Conservation (phyloP, 2,888 invertebrate genomes). For the Seira ritae region DNA sequence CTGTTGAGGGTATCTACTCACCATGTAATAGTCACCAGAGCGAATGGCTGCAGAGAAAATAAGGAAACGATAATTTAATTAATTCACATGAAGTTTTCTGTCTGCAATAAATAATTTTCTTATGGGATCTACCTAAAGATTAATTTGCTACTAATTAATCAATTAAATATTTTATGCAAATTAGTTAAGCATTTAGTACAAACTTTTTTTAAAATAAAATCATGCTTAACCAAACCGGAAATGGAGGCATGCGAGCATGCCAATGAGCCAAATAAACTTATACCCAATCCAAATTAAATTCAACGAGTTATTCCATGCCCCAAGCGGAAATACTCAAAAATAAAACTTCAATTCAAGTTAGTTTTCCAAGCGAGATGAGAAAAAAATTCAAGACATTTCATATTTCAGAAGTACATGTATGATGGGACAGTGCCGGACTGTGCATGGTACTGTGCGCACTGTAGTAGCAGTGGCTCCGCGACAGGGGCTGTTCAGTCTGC, state of each 20-base stretch:
- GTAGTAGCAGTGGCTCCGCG: constrained; percentile 85
- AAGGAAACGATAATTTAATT: background rate
- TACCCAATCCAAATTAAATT: too few relatives aligned
- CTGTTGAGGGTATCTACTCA: background rate
- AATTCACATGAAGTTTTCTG: too few relatives aligned
- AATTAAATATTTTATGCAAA: constrained; percentile 13
- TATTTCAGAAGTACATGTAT: constrained; percentile 92
- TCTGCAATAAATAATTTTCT: background rate
- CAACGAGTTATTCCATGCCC: too few relatives aligned
- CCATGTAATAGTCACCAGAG: constrained; percentile 18
- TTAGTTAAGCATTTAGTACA: background rate
- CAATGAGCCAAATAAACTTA: too few relatives aligned
- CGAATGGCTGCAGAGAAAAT: background rate
- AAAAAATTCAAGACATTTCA: too few relatives aligned
- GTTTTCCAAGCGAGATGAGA: too few relatives aligned
- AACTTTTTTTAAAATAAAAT: too few relatives aligned
- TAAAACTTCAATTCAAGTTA: too few relatives aligned
- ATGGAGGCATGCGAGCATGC: too few relatives aligned
- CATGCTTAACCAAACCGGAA: too few relatives aligned
- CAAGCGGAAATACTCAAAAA: too few relatives aligned
- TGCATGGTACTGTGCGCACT: constrained; percentile 78
- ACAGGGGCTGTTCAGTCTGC: constrained; percentile 76
- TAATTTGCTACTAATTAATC: background rate
- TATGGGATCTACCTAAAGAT: background rate
- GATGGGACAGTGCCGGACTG: constrained; percentile 89